Percentiles rank a stretch among this genome's conserved stretches.
phyloP scores from a whole-genome alignment of 2,888 invertebrate genomes.

The Stenotaenia linearis region DNA sequence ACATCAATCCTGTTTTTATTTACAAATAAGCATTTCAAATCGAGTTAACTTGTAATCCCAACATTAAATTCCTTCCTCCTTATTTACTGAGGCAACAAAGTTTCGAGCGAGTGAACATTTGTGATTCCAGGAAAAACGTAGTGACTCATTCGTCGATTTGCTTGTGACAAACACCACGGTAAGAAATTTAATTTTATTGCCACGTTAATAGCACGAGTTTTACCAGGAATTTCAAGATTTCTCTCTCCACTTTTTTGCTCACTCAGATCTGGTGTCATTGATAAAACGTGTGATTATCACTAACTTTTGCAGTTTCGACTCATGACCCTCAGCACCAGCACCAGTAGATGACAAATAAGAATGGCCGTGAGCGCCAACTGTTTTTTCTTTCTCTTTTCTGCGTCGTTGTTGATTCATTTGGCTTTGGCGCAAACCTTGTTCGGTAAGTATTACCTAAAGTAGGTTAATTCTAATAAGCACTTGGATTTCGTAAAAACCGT shows the following conservation, averaged over 20 bases:
- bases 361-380: neutral
- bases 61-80: neutral
- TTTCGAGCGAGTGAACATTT: neutral
- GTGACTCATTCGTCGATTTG: neutral
- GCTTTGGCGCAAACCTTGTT: neutral
- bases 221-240: neutral
- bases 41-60: neutral
- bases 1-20: too few species aligned
- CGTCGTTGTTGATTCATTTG: neutral
- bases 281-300: neutral
- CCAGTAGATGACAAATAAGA: neutral
- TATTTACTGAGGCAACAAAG: neutral
- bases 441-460: too few species aligned
- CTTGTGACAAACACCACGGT: neutral
- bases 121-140: neutral
- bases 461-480: too few species aligned
- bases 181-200: neutral
- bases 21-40: too few species aligned
- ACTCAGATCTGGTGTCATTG: neutral
- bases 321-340: neutral
- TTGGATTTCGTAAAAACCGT: too few species aligned
- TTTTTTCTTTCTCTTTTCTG: neutral
- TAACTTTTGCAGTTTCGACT: neutral
- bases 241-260: too few species aligned
- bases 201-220: too few species aligned